Conservation (phyloP, 2,797 vertebrate genomes). For the Potorous gilbertii region DNA sequence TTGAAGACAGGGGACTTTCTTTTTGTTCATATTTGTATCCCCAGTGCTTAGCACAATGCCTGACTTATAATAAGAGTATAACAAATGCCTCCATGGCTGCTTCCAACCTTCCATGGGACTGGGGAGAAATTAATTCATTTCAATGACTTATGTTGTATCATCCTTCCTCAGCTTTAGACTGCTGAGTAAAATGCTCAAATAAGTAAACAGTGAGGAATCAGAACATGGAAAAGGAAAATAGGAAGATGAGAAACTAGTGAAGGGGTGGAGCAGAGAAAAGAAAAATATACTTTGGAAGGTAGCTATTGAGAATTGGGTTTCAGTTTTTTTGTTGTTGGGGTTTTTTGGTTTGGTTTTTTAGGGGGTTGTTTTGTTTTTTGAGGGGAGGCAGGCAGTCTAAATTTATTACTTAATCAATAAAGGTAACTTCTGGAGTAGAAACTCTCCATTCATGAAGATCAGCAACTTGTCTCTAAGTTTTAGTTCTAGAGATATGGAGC, state of each 20-base stretch:
- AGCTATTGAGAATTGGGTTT: not conserved
- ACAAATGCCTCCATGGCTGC: not conserved
- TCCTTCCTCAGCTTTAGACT: not conserved
- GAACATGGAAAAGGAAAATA: conserved; percentile 7
- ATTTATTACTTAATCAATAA: not conserved
- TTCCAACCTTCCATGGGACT: not conserved
- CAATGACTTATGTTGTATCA: not conserved
- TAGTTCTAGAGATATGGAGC: not conserved
- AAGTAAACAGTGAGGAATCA: not conserved
- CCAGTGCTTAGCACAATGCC: not conserved
- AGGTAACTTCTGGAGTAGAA: not conserved
- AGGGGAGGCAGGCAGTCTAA: not conserved
- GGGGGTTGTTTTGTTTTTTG: not conserved
- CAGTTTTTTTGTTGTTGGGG: too few relatives aligned
- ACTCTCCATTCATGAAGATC: not conserved
- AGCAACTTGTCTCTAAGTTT: not conserved
- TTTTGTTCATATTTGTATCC: not conserved
- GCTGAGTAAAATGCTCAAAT: not conserved
- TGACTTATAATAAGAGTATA: not conserved
- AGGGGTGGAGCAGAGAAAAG: not conserved
- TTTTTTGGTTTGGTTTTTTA: not conserved
- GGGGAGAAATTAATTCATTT: not conserved
- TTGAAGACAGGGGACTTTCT: not conserved
- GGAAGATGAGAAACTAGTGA: not conserved
- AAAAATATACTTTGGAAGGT: not conserved